A percentile compares a stretch with the other conserved stretches of the same genome.
Conservation (phyloP, 2,113 vertebrate genomes). For the Otus sunia region DNA sequence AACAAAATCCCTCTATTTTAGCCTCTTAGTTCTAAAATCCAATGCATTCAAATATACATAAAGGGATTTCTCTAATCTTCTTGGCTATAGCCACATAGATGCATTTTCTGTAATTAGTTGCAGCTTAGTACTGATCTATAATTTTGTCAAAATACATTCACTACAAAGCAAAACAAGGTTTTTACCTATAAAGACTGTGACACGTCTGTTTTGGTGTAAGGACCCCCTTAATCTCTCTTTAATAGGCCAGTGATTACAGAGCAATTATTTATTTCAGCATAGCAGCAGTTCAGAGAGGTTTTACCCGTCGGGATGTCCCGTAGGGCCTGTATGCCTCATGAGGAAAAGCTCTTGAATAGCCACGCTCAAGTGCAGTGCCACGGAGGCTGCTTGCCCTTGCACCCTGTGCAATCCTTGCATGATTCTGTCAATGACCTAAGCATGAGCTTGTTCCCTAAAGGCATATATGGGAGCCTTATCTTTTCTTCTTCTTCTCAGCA, state of each 20-base stretch:
- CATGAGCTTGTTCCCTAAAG: background rate
- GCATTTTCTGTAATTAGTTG: background rate
- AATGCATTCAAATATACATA: background rate
- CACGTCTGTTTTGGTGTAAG: fast-evolving
- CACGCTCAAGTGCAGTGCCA: background rate
- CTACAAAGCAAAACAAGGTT: background rate
- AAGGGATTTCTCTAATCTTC: background rate
- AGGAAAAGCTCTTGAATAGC: background rate
- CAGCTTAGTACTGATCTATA: background rate
- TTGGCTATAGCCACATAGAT: background rate
- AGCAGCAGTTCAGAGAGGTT: background rate
- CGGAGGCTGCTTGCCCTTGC: background rate
- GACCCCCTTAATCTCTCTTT: background rate
- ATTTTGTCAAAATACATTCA: background rate
- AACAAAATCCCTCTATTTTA: background rate
- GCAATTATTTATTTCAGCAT: background rate
- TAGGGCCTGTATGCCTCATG: fast-evolving
- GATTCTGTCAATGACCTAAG: background rate
- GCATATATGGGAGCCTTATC: background rate
- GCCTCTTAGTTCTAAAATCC: background rate
- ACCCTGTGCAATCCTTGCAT: background rate
- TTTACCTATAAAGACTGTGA: background rate
- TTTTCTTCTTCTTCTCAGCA: background rate
- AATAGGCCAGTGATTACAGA: background rate
- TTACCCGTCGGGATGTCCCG: fast-evolving